Evolutionary conservation across 2,888 invertebrate genomes (phyloP), one percentile per base, ranked within the genome.

Genomic region (Diplolepis rosae): DNA sequence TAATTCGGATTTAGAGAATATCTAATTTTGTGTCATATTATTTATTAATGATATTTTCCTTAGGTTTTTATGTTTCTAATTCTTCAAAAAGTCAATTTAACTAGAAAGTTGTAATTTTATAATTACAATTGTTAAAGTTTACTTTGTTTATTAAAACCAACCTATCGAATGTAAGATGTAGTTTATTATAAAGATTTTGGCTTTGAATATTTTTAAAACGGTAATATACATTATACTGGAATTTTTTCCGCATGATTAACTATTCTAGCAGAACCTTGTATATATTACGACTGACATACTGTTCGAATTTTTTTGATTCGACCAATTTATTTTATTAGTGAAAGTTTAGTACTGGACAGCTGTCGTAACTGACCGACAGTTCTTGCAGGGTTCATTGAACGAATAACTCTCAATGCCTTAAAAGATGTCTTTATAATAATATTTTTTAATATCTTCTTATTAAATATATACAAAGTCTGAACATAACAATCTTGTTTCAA

Each of bases 291-390:
- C 35, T 35, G 24, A 56, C 35, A n/a, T n/a, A 61, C 61, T 61
- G 39, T 61, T 35, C 22, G 9, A 24, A 35, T 35, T 70, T 71
- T 76, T 72, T 61, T 67, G 66, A 71, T 74, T 74, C 74, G 72
- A 70, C 70, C 67, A 71, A 73, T 77, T 77, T 71, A 73, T 72
- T 76, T 73, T 68, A 73, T 48, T 72, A 73, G 77, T 76, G 79
- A 77, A 79, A 79, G 78, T 79, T 72, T 61, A 39, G 61, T 61
- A 24, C 39, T 35, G n/a, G 35, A 56, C 56, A 35, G 61, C 61
- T 61, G 39, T 61, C 24, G 39, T 61, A 61, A 61, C 61, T 61
- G 39, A 35, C 7, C n/a, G 61, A 39, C 35, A 13, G n/a, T 27
- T 39, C 13, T 39, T 39, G 18, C 11, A 24, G 39, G n/a, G 61